These are phyloP conservation scores for Mormyrops boulengeri DNA, from an alignment of 2,797 vertebrate genomes.

Conservation along the genomic window DNA sequence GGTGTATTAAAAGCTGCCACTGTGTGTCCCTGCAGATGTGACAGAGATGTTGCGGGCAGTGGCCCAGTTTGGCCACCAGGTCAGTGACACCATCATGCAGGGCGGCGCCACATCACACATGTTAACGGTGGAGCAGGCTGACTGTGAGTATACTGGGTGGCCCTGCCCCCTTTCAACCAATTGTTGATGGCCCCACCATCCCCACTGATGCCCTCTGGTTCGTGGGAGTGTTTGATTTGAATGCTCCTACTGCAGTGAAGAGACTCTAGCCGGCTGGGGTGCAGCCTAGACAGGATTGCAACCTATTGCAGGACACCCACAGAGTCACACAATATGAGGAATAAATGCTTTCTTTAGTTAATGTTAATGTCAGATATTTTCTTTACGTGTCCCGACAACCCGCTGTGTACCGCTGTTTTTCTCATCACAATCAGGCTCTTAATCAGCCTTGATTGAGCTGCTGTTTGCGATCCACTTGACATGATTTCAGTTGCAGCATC, in stretches of 20 bases:
- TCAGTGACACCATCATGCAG: conserved; percentile 81
- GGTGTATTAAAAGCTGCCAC: background rate
- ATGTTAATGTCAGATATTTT: background rate
- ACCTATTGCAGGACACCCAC: background rate
- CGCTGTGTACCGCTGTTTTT: background rate
- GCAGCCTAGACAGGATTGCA: background rate
- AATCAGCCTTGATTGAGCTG: background rate
- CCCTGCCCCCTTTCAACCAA: background rate
- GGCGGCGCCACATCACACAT: conserved; percentile 81
- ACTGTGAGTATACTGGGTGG: conserved; percentile 57
- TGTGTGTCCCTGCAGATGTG: conserved; percentile 53
- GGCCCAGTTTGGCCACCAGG: conserved; percentile 78
- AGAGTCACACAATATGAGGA: background rate
- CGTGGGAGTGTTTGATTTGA: background rate
- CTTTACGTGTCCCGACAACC: background rate
- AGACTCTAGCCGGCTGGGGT: background rate
- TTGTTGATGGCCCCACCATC: background rate
- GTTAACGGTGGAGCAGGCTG: conserved; percentile 79
- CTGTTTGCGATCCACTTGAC: background rate
- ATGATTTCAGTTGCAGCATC: background rate
- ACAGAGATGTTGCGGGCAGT: conserved; percentile 70
- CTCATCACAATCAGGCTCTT: background rate
- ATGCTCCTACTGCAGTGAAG: background rate
- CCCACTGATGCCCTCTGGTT: background rate
- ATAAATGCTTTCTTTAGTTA: background rate